phyloP scores from a whole-genome alignment of 2,113 vertebrate genomes.

The Gallinago jamesoni region DNA sequence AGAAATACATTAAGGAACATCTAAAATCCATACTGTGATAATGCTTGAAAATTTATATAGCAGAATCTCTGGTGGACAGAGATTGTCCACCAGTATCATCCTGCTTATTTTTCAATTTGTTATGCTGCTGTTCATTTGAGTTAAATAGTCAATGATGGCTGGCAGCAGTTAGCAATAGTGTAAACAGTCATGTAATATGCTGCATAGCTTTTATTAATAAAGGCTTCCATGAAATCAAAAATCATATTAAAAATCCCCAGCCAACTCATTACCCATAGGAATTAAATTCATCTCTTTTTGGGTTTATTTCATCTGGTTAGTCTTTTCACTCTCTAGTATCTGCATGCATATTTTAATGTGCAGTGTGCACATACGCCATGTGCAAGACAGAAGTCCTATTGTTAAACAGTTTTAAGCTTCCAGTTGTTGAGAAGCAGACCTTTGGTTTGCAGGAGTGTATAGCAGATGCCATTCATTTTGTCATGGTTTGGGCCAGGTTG shows the following conservation, averaged over 20 bases:
- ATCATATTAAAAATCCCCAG: background rate
- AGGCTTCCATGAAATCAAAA: background rate
- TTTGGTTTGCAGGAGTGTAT: background rate
- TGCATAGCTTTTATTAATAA: background rate
- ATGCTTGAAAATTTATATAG: background rate
- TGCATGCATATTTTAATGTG: background rate
- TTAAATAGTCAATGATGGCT: background rate
- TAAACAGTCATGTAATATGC: background rate
- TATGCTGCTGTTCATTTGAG: background rate
- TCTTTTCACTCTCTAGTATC: background rate
- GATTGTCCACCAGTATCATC: no score
- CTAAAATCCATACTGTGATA: background rate
- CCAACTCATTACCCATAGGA: background rate
- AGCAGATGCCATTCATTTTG: background rate
- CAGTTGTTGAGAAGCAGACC: background rate
- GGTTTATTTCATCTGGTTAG: background rate
- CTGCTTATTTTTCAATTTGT: background rate
- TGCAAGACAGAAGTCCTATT: background rate
- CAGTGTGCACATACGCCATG: background rate
- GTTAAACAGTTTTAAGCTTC: background rate
- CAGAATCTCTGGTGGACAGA: background rate
- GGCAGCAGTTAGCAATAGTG: background rate
- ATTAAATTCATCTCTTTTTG: background rate
- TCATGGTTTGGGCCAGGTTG: no score
- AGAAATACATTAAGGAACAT: background rate